A percentile compares a stretch with the other conserved stretches of the same genome.
Conservation (phyloP, 2,113 vertebrate genomes). For the Oreochromis spilurus region DNA sequence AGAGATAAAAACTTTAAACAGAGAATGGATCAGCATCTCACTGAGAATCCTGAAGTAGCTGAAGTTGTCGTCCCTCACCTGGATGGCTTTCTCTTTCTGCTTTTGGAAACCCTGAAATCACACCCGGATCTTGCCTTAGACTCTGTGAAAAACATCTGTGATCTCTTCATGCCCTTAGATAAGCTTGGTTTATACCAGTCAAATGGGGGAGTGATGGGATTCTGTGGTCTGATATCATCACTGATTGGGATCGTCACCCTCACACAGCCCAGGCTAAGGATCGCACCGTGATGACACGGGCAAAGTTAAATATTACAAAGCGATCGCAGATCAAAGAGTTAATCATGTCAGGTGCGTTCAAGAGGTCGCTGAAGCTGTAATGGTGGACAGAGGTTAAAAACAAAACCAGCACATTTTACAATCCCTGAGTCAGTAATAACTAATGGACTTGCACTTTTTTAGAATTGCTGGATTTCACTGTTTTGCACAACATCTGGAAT, state of each 20-base stretch:
- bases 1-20: constrained; percentile 42
- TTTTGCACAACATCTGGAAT: background rate
- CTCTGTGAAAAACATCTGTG: constrained; percentile 85
- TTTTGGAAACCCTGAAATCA: constrained; percentile 71
- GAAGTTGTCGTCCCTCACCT: constrained; percentile 61
- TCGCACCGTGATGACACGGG: constrained; percentile 66
- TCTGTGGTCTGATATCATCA: constrained; percentile 88
- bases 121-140: constrained; percentile 84
- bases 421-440: background rate
- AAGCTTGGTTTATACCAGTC: constrained; percentile 80
- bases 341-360: background rate
- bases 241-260: constrained; percentile 84
- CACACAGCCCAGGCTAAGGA: constrained; percentile 77
- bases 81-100: constrained; percentile 72
- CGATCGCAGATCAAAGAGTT: background rate
- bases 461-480: background rate
- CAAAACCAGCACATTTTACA: background rate
- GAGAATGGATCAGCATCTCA: constrained; percentile 49
- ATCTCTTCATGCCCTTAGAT: constrained; percentile 86
- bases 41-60: constrained; percentile 34
- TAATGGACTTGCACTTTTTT: background rate
- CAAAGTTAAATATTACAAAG: background rate
- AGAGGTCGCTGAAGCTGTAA: background rate
- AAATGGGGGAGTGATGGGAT: constrained; percentile 80
- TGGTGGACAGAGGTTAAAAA: background rate